Base-by-base conservation (phyloP, 2,888 invertebrate species). In the Diloba caeruleocephala region DNA sequence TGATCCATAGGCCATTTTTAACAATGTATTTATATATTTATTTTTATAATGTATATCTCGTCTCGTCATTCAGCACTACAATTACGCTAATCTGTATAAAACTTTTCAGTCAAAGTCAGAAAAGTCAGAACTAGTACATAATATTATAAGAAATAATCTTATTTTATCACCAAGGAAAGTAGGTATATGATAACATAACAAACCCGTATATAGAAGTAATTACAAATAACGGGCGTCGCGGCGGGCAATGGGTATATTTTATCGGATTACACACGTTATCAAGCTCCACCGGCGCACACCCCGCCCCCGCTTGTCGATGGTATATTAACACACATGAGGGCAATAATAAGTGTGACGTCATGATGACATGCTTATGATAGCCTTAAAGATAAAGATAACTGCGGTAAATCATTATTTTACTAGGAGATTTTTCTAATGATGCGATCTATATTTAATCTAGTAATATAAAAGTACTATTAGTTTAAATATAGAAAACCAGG, bases 181-280 rank as follows among this genome's bases (percentile, higher is more conserved):
- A 33, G n/a, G 6, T 33, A 19, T 5, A 0, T 55, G 70, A 46
- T 66, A 46, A 64, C 71, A 71, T 65, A 69, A 68, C 70, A 72
- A 74, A 77, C 72, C 19, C 13, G 58, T 64, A 57, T 45, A 72
- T 39, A 73, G 66, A 64, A 81, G 82, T 88, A 89, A 90, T 89
- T 87, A 88, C 84, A 84, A 85, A 81, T 89, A 89, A 88, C 85
- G 86, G 82, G 81, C 79, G 69, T 60, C 64, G 60, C 64, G 73
- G 72, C 72, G 72, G 71, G 79, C 83, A 78, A 82, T 84, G 80
- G 80, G 84, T 87, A 85, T 91, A 91, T 88, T 86, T 91, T 85
- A 91, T 88, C 82, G 89, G 87, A 89, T 91, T 89, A 91, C 83
- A 84, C 78, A 82, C 84, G 84, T 83, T 90, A 91, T 90, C 89